Percentiles rank a stretch among this genome's conserved stretches.
Evolutionary conservation across 2,797 vertebrate genomes (phyloP).

Genomic region (Sebastes steindachneri): DNA sequence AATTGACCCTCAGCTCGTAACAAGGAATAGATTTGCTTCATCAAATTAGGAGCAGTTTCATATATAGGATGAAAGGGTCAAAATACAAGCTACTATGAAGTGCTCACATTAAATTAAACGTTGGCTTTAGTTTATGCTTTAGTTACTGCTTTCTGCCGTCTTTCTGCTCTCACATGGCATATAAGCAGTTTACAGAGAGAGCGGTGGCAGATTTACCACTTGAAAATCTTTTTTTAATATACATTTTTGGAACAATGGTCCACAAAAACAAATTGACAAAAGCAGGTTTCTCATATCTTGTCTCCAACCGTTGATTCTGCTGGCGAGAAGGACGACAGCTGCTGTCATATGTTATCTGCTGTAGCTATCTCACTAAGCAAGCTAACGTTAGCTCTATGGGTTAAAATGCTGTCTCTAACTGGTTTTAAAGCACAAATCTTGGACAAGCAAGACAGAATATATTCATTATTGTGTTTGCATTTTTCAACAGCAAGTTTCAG

Average conservation of each 20-base stretch:
- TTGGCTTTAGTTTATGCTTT: neutral
- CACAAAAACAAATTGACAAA: neutral
- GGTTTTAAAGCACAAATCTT: neutral
- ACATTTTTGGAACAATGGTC: neutral
- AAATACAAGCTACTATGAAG: neutral
- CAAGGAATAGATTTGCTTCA: constrained; percentile 3
- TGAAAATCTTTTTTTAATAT: neutral
- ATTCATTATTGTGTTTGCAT: neutral
- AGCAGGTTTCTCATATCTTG: neutral
- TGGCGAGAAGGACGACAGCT: neutral
- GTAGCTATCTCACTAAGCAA: neutral
- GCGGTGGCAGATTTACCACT: neutral
- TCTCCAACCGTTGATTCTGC: neutral
- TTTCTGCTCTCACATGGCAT: neutral
- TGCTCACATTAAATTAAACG: neutral
- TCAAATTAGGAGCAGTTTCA: constrained; percentile 22
- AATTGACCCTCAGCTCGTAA: constrained; percentile 3
- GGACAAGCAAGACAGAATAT: neutral
- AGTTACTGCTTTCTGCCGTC: neutral
- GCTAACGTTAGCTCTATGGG: neutral
- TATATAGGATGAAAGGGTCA: neutral
- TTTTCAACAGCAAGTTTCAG: neutral
- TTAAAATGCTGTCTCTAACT: neutral
- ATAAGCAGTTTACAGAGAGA: too few species aligned
- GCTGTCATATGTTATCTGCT: neutral